Evolutionary conservation across 2,113 vertebrate genomes (phyloP), one percentile per base, ranked within the genome.

Genomic region (Pithys albifrons): DNA sequence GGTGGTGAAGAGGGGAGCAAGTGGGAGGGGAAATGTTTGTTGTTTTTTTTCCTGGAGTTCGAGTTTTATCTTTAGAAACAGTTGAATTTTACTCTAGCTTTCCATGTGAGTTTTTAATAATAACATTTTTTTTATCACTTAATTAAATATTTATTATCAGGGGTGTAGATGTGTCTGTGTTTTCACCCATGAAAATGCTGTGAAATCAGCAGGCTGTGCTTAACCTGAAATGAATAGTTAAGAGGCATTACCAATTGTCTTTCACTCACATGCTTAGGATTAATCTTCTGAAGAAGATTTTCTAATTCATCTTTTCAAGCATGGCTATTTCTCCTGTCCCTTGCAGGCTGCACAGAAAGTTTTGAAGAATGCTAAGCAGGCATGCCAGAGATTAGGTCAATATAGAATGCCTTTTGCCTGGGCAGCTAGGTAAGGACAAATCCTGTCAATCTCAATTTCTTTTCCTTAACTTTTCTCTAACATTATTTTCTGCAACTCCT

Each of bases 341-440:
- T 97, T 96, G 80, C 93, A 99, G 99, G 98, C 98, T 94, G 99
- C 99, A 74, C 99, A 99, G 97, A 99, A 99, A 95, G 99, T 99
- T 95, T 97, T 99, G 97, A 99, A 99, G 98, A 99, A 99, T 11
- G 99, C 99, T 91, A 99, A 99, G 92, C 98, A 99, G 95, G 98
- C 99, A 29, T 99, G 99, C 91, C 98, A 98, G 88, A 98, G 99
- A 74, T 97, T 99, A 54, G 99, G 99, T 62, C 99, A 99, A 80
- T 99, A 99, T 88, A 97, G 98, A 94, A 99, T 99, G 99, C 99
- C 99, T 52, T 99, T 99, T 96, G 99, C 99, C 24, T 99, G 99
- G 99, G 99, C 99, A 95, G 99, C 99, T 82, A 99, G 99, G 99
- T 99, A 98, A 97, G 76, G 48, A 49, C 17, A 58, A 51, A 58